Conservation (phyloP, 1,140 invertebrate genomes). For the Neodiprion lecontei region DNA sequence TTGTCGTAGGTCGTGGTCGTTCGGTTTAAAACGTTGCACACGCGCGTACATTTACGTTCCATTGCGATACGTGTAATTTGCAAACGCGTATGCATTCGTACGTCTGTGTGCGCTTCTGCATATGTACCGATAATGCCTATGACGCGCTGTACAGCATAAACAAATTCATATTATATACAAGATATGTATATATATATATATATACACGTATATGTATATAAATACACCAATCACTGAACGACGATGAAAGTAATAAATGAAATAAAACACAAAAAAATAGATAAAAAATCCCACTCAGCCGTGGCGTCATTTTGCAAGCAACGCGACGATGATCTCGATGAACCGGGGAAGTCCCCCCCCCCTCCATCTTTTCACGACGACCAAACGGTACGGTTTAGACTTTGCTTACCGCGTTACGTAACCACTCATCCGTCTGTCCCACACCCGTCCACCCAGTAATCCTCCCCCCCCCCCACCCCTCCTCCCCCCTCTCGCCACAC, state of each 20-base stretch:
- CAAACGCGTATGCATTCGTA: too few relatives aligned
- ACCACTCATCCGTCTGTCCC: too few relatives aligned
- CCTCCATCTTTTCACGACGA: not conserved
- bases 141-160: not conserved
- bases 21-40: conserved; percentile 20
- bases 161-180: not conserved
- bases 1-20: conserved; percentile 37
- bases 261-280: conserved; percentile 28
- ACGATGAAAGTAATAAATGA: conserved; percentile 29
- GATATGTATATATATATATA: too few relatives aligned
- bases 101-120: not conserved
- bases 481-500: not conserved
- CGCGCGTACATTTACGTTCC: too few relatives aligned
- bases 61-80: not conserved
- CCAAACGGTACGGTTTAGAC: conserved; percentile 1
- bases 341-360: too few relatives aligned
- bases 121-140: not conserved
- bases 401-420: conserved; percentile 15
- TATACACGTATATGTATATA: too few relatives aligned
- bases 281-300: not conserved
- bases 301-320: too few relatives aligned
- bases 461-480: not conserved
- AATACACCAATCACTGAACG: conserved; percentile 1
- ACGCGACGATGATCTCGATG: too few relatives aligned
- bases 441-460: not conserved